phyloP scores from a whole-genome alignment of 2,113 vertebrate species.

The Chaetura pelagica region DNA sequence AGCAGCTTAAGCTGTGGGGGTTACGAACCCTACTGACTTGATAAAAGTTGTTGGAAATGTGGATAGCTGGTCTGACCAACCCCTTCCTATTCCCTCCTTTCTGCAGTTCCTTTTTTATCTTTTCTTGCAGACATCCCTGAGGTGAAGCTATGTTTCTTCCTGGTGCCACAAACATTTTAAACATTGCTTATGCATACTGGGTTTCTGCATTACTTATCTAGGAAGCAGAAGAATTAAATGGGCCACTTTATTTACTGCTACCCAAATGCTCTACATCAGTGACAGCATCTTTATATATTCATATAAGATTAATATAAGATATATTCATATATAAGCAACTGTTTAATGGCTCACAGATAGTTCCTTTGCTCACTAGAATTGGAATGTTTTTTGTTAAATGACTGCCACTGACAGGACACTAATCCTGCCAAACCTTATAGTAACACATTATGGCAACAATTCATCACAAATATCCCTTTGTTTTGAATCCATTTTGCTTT shows the following conservation, averaged over 20 bases:
- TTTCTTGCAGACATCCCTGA: not conserved
- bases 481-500: conserved; percentile 42
- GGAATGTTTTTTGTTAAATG: conserved; percentile 15
- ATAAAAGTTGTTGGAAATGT: rapidly evolving
- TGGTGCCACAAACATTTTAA: not conserved
- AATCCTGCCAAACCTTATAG: not conserved
- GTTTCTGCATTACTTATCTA: not conserved
- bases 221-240: not conserved
- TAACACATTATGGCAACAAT: not conserved
- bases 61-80: too few relatives aligned
- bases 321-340: not conserved
- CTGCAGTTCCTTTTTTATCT: not conserved
- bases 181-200: not conserved
- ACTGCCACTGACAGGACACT: not conserved
- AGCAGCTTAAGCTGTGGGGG: not conserved
- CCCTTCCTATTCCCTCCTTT: not conserved
- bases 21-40: not conserved
- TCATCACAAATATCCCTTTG: conserved; percentile 4
- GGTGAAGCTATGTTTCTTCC: not conserved
- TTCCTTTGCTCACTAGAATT: not conserved
- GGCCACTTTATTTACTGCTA: not conserved
- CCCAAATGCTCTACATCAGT: not conserved
- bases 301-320: not conserved
- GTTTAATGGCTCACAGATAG: conserved; percentile 27
- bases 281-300: not conserved